Conservation (phyloP, 2,888 invertebrate genomes). For the Archips xylosteana region DNA sequence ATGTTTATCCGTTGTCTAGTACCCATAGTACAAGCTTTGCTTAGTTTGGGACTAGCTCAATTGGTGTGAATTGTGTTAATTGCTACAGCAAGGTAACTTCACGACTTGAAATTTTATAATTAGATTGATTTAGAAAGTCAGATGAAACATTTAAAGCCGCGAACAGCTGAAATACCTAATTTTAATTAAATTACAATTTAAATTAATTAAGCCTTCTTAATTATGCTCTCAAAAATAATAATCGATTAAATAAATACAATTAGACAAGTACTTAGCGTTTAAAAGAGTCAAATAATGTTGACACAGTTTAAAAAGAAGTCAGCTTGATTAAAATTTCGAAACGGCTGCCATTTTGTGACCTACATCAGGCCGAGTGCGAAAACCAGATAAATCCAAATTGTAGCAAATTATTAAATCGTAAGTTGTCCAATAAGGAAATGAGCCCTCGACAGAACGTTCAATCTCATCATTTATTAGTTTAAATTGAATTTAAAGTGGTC, state of each 20-base stretch:
- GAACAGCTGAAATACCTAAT: background rate
- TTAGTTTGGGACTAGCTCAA: too few relatives aligned
- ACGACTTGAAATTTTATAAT: too few relatives aligned
- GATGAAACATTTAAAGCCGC: background rate
- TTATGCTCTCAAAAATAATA: background rate
- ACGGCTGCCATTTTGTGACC: constrained; percentile 9
- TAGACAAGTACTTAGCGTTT: background rate
- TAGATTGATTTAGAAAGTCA: background rate
- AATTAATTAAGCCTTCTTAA: background rate
- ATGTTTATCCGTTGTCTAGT: too few relatives aligned
- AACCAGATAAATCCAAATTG: constrained; percentile 32
- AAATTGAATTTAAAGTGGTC: constrained; percentile 20
- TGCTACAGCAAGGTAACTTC: too few relatives aligned
- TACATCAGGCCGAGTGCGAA: constrained; percentile 3
- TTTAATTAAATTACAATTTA: background rate
- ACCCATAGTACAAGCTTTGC: too few relatives aligned
- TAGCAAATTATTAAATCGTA: background rate
- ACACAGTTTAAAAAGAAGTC: background rate
- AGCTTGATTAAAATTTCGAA: background rate
- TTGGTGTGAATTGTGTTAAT: too few relatives aligned
- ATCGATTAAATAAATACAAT: background rate
- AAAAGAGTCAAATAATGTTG: background rate
- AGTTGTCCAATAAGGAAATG: constrained; percentile 16
- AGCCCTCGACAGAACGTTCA: background rate
- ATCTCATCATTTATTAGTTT: constrained; percentile 1